Base-by-base conservation (phyloP, 2,888 invertebrate species). In the Orthosia cruda region DNA sequence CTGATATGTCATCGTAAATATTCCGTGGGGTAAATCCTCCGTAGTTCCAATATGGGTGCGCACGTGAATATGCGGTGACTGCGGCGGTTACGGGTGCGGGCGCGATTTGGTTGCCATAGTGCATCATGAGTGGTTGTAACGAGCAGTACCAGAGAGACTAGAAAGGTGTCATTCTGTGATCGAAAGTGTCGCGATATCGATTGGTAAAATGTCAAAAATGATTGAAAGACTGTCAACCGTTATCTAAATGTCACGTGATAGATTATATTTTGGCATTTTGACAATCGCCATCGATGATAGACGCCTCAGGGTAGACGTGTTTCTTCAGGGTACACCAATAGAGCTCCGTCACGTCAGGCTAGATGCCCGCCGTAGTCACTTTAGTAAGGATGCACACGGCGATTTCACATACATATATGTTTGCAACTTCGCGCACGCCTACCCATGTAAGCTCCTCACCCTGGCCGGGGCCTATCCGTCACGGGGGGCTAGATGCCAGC, bases 1-100 rank as follows among this genome's bases (percentile, higher is more conserved):
- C 62, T 26, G 58, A 71, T 69, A 66, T 26, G 79, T 75, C 75
- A 67, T 83, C 72, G 61, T 83, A 80, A 82, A 78, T 77, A 70
- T 68, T 57, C 58, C 12, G 20, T n/a, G 40, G 15, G 49, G 23
- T 65, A 64, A 64, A 76, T 75, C 12, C 13, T 26, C 15, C 18
- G n/a, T 75, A 12, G 0, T 2, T 3, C 45, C 11, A 52, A 49
- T 77, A 52, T 20, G 40, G 58, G 2, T 16, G 23, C n/a, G 23
- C 15, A 63, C 47, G 71, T 77, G 23, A 40, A 57, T 9, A 3
- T 15, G 9, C 16, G 3, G 15, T 7, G 15, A 61, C n/a, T n/a
- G 20, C n/a, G 9, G 9, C 1, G 40, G 7, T 40, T 40, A 23
- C 2, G 7, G 23, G 15, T 16, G 12, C 2, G n/a, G 18, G 12